A percentile compares a stretch with the other conserved stretches of the same genome.
Conservation (phyloP, 2,797 vertebrate genomes). For the Microctenopoma steveboyesi region DNA sequence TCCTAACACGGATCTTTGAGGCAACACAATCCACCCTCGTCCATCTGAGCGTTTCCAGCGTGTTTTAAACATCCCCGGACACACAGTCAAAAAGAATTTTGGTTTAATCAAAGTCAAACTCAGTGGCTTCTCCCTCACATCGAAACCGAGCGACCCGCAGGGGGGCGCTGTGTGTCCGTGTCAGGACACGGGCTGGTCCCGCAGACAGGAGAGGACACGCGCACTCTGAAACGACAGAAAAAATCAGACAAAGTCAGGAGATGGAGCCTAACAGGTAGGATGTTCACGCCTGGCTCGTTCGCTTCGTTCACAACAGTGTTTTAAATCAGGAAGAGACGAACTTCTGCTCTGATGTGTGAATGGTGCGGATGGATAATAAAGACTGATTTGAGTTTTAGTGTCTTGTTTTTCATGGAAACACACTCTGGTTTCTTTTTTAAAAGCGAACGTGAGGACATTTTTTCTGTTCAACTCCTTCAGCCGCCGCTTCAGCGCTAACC, state of each 20-base stretch:
- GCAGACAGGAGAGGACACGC: constrained; percentile 6
- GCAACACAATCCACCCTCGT: not conserved
- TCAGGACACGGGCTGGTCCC: constrained; percentile 30
- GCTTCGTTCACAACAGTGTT: not conserved
- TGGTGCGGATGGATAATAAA: not conserved
- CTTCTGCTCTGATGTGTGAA: not conserved
- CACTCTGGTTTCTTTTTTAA: constrained; percentile 21
- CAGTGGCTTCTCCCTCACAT: constrained; percentile 6
- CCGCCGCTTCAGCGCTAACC: constrained; percentile 51
- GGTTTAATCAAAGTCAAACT: constrained; percentile 22
- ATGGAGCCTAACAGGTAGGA: not conserved
- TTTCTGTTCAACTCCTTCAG: constrained; percentile 52
- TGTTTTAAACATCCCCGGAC: not conserved
- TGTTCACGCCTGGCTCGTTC: not conserved
- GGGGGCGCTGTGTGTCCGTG: constrained; percentile 82
- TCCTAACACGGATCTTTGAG: not conserved
- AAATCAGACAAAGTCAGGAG: not conserved
- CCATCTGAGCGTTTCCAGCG: not conserved
- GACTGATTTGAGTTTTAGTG: not conserved
- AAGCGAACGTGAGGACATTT: constrained; percentile 44
- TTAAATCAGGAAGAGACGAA: not conserved
- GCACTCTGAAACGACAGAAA: not conserved
- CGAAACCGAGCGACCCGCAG: constrained; percentile 61
- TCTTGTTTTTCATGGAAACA: not conserved
- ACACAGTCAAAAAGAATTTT: not conserved